Conservation (phyloP, 1,140 invertebrate genomes). For the Leptestheria dahalacensis region DNA sequence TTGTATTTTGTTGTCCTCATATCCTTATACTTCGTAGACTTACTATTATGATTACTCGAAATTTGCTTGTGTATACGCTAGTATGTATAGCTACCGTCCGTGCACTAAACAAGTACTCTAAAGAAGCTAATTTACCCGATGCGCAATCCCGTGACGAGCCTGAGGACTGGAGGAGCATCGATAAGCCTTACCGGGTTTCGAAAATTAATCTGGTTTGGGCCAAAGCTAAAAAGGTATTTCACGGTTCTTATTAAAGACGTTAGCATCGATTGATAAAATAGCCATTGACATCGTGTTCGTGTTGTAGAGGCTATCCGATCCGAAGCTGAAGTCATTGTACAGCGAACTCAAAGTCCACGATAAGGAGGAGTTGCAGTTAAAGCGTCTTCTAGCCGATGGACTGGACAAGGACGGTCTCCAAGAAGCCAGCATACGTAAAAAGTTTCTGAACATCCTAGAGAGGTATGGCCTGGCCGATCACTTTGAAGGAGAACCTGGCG, state of each 20-base stretch:
- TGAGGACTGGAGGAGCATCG: slow-evolving; percentile 38
- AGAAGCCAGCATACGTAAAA: slow-evolving; percentile 63
- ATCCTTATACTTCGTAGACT: background rate
- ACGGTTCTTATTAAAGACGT: slow-evolving; percentile 25
- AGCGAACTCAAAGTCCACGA: slow-evolving; percentile 82
- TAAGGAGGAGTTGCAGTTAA: slow-evolving; percentile 72
- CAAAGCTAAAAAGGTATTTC: slow-evolving; percentile 59
- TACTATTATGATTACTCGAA: background rate
- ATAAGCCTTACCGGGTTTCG: slow-evolving; percentile 65
- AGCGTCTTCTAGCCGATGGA: slow-evolving; percentile 62
- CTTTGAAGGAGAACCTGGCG: slow-evolving; percentile 48
- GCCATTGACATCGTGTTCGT: slow-evolving; percentile 18
- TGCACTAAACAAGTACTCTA: slow-evolving; percentile 39
- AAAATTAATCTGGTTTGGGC: slow-evolving; percentile 70
- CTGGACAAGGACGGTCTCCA: slow-evolving; percentile 71
- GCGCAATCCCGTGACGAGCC: slow-evolving; percentile 45
- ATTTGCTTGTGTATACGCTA: background rate
- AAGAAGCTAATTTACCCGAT: slow-evolving; percentile 32
- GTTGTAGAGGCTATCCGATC: slow-evolving; percentile 58
- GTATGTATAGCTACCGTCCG: background rate
- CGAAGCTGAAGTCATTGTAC: slow-evolving; percentile 68
- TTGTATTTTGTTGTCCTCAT: background rate
- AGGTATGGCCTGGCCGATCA: slow-evolving; percentile 66
- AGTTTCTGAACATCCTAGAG: slow-evolving; percentile 63
- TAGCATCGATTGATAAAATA: slow-evolving; percentile 3